These are phyloP conservation scores for Lagorchestes hirsutus DNA, from an alignment of 2,797 vertebrate species.

Conservation along the genomic window DNA sequence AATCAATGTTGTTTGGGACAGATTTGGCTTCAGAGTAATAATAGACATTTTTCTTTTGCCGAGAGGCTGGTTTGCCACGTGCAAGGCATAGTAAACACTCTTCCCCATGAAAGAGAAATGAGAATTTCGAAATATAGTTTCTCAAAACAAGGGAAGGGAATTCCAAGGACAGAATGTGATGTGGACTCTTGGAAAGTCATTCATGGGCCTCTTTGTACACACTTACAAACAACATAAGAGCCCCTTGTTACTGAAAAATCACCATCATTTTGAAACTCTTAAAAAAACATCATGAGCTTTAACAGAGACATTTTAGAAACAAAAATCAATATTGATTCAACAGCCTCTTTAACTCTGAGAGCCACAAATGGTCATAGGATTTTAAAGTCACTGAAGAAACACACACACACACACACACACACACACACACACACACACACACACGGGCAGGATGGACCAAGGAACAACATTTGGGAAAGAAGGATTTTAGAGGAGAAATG, in stretches of 20 bases:
- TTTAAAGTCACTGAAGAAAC: not conserved
- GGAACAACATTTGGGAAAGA: not conserved
- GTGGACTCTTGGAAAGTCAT: not conserved
- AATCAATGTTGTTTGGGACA: not conserved
- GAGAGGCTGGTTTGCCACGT: not conserved
- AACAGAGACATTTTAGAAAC: not conserved
- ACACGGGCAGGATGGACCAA: not conserved
- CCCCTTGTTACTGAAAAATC: not conserved
- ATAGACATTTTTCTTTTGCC: not conserved
- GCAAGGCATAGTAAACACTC: not conserved
- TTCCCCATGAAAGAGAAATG: not conserved
- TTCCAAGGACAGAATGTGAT: not conserved
- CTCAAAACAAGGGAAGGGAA: not conserved
- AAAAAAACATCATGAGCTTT: not conserved
- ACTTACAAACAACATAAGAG: not conserved
- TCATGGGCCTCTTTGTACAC: not conserved
- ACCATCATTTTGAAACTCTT: not conserved
- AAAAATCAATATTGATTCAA: constrained; percentile 9
- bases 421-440: too few relatives aligned
- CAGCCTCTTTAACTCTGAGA: not conserved
- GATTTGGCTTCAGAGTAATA: not conserved
- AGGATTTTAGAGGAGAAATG: not conserved
- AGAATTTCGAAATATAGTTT: not conserved
- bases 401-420: too few relatives aligned
- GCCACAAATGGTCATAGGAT: not conserved